Base-by-base conservation (phyloP, 1,140 invertebrate species). In the Caenorhabditis remanei region DNA sequence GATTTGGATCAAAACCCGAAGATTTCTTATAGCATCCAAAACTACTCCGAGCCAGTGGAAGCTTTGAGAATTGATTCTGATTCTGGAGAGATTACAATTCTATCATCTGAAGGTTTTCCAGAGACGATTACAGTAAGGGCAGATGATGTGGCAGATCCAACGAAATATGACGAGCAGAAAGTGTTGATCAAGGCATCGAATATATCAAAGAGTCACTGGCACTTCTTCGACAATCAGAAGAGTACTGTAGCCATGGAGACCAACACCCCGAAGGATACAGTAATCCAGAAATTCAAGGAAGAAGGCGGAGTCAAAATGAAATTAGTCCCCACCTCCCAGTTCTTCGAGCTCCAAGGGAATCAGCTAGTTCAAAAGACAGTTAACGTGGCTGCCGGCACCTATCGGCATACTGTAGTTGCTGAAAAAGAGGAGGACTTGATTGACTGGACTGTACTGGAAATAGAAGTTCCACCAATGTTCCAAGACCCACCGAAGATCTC, bases 401-500 rank as follows among this genome's bases (percentile, higher is more conserved):
- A 79, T 24, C 16, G 71, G 14, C 2, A 53, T 32, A 79, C 71
- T n/a, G 46, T 79, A 13, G 71, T 79, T n/a, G 71, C 71, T 48
- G 7, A 79, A 11, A 79, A 79, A 7, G 71, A 50, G n/a, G 71
- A 79, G n/a, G 71, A 79, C 5, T n/a, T 79, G 0, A 13, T 43
- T 9, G n/a, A 79, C n/a, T 79, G 86, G 65, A 83, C 48, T 13
- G 21, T 32, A 13, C 41, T 87, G 19, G 46, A 71, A 9, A 48
- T 87, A 1, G 21, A 43, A 3, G 86, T 87, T 7, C 6, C 21
- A 11, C 46, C 75, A 14, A 7, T 50, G 21, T 41, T 50, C 24
- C n/a, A 50, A 40, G 75, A 83, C 13, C 40, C 83, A 8, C 83
- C 83, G 14, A 43, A 67, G n/a, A 88, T 88, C 58, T 55, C 53